Evolutionary conservation across 2,113 vertebrate species (phyloP).

Genomic region (human (Homo sapiens)): DNA sequence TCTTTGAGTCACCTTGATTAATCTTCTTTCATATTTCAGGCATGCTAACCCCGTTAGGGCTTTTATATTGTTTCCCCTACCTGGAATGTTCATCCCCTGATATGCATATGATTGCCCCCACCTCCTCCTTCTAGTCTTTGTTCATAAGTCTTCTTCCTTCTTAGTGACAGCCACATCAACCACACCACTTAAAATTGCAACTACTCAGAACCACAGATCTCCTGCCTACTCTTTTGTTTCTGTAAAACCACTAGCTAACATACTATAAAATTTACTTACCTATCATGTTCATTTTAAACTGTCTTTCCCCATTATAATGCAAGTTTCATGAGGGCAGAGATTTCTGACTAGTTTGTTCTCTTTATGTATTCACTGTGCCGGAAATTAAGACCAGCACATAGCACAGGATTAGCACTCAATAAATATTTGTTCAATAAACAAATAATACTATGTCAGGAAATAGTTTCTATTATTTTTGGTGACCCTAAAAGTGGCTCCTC

Average conservation of each 20-base stretch:
- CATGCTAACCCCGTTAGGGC: neutral
- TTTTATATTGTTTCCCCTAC: neutral
- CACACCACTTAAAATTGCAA: neutral
- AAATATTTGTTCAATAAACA: neutral
- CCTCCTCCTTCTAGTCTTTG: neutral
- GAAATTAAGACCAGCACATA: neutral
- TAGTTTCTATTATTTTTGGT: neutral
- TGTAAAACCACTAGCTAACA: neutral
- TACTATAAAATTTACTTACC: neutral
- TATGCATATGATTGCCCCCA: neutral
- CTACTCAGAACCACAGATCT: neutral
- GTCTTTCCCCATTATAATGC: neutral
- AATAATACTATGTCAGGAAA: neutral
- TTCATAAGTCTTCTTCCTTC: neutral
- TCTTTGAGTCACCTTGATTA: neutral
- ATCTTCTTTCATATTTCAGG: neutral
- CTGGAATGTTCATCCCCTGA: neutral
- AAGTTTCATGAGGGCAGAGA: neutral
- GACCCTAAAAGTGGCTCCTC: neutral
- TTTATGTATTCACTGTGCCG: neutral
- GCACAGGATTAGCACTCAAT: neutral
- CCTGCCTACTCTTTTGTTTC: neutral
- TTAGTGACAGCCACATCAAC: neutral
- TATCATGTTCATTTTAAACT: neutral
- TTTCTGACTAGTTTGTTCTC: neutral